Evolutionary conservation across 2,113 vertebrate genomes (phyloP).

Genomic region (Eurystomus gularis): DNA sequence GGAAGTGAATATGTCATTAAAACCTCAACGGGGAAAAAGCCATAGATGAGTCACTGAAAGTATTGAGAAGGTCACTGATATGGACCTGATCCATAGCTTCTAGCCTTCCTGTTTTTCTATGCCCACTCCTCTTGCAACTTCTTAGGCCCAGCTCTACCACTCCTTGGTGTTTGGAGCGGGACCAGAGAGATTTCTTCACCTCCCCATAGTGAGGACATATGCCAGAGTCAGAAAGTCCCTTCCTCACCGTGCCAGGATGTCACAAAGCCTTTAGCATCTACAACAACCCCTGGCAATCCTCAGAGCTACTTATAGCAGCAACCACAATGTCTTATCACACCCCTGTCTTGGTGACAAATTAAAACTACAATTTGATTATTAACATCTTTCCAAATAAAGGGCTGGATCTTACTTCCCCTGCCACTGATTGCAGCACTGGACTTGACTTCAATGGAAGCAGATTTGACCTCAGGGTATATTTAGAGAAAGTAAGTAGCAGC

Average conservation of each 20-base stretch:
- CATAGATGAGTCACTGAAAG: conserved; percentile 45
- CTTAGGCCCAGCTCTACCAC: not conserved
- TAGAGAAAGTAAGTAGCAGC: conserved; percentile 30
- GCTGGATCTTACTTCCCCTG: not conserved
- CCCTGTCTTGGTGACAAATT: conserved; percentile 45
- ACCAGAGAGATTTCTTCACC: conserved; percentile 49
- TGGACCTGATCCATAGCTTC: conserved; percentile 1
- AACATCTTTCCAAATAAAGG: conserved; percentile 24
- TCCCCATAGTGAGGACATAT: not conserved
- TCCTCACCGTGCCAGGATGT: not conserved
- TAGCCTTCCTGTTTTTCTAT: conserved; percentile 42
- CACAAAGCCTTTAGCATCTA: conserved; percentile 45
- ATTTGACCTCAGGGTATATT: not conserved
- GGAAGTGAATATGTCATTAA: conserved; percentile 18
- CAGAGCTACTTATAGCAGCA: conserved; percentile 29
- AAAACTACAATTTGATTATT: conserved; percentile 40
- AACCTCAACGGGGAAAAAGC: not conserved
- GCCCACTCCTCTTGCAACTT: not conserved
- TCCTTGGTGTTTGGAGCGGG: not conserved
- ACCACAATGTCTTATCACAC: conserved; percentile 26
- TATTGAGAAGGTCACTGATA: conserved; percentile 27
- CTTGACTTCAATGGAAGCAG: not conserved
- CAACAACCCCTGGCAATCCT: conserved; percentile 7
- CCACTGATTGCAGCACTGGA: not conserved
- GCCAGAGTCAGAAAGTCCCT: conserved; percentile 14